Evolutionary conservation across 2,888 invertebrate species (phyloP), one percentile per base, ranked within the genome.

Genomic region (Papilio gigon): DNA sequence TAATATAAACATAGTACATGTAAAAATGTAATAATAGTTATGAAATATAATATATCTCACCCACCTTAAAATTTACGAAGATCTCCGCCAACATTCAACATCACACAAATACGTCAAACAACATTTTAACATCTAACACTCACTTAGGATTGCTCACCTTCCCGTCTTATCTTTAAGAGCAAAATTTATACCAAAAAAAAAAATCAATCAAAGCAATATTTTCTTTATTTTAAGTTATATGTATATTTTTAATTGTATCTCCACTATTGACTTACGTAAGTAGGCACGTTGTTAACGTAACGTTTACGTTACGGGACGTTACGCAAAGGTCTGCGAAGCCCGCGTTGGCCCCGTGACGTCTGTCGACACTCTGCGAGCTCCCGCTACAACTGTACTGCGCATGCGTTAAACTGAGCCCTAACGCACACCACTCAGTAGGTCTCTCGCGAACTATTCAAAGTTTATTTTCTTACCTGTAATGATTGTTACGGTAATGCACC

Each of bases 231-330:
- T 25, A 0, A 22, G 14, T 6, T 8, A 17, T 11, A 11, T 12
- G 5, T 58, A 9, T 60, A 47, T 50, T 50, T 61, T 69, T 65
- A 22, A 25, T 64, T 35, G 4, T 65, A 47, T 33, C n/a, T 64
- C 53, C 47, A 69, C 65, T 67, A 65, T 37, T 65, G 81, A 85
- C 87, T 90, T 90, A 90, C 89, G 90, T 90, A 88, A 88, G 88
- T 86, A 79, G 73, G 75, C 73, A 76, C 80, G 81, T 71, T 59
- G 58, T 50, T 35, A 68, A 65, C 60, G 63, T 68, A 47, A 47
- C 22, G 47, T 22, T 47, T 11, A 22, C 12, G 22, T 47, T 47
- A 37, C 33, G 66, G 60, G 70, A 72, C 68, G 64, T 35, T 67
- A 69, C 62, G 70, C 65, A 62, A 67, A 56, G 65, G 71, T 73